Base-by-base conservation (phyloP, 2,888 invertebrate species). In the Drosophila putrida region DNA sequence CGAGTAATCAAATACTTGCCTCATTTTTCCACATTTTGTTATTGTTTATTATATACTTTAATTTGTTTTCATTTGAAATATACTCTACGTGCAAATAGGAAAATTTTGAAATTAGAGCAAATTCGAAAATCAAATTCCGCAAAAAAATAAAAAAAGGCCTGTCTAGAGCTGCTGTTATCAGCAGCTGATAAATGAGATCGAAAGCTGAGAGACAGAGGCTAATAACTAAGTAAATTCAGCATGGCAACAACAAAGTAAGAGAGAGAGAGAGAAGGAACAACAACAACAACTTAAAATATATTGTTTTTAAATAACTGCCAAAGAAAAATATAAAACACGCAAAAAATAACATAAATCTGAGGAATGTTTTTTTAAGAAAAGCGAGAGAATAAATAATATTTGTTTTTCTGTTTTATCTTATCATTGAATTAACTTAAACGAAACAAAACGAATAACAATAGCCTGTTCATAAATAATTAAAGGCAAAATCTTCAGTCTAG, bases 121-220 rank as follows among this genome's bases (percentile, higher is more conserved):
- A 57, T 36, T 39, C 11, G 50, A 20, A 47, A 6, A 44, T 33
- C 15, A 13, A 8, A 38, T 35, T 43, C n/a, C n/a, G 20, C 11
- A 75, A 75, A 74, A 57, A 57, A 62, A n/a, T n/a, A n/a, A n/a
- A 53, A 57, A 57, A 63, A 54, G 75, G 67, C 72, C 55, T 39
- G 75, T 28, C 54, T 13, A 46, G 10, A 36, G 15, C 44, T 62
- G 54, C 73, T 80, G 75, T 83, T 80, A 80, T 78, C 43, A 43
- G 35, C 43, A 33, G 15, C 6, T 51, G 71, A 54, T 47, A 49
- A 58, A 50, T 28, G 38, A n/a, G 27, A 46, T 31, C 38, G 33
- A 41, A 55, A 35, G 55, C 20, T 33, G 59, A 44, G 6, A 44
- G 4, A 9, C 25, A 31, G 38, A 8, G 43, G 65, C 9, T 51